Conservation (phyloP, 2,888 invertebrate species). For the Lepetodrilus schrolli region DNA sequence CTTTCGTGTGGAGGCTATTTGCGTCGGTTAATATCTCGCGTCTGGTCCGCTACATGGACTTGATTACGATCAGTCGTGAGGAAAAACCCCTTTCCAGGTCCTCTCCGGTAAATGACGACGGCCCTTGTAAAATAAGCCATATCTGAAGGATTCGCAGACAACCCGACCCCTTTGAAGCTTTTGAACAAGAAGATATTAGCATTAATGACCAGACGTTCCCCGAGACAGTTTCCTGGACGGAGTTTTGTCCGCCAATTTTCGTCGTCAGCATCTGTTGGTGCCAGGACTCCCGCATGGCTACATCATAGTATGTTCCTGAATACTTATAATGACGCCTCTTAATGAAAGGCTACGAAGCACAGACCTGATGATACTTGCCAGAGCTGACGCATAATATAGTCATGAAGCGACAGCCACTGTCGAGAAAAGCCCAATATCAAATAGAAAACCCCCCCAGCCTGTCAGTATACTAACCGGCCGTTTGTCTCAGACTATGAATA, state of each 20-base stretch:
- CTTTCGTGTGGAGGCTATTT: constrained; percentile 11
- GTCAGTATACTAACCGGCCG: too few relatives aligned
- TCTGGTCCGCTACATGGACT: neutral
- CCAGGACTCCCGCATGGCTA: neutral
- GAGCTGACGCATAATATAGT: neutral
- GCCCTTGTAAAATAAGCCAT: constrained; percentile 1
- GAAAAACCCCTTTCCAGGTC: constrained; percentile 10
- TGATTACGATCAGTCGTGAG: constrained; percentile 3
- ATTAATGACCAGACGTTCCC: constrained; percentile 11
- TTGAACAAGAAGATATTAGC: constrained; percentile 6
- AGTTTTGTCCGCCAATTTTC: constrained; percentile 17
- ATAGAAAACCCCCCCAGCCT: too few relatives aligned
- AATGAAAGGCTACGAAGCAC: neutral
- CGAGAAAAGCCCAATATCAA: neutral
- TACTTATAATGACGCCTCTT: neutral
- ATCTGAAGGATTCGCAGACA: constrained; percentile 13
- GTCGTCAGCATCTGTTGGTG: neutral
- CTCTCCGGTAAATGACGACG: constrained; percentile 7
- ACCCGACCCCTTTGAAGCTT: constrained; percentile 9
- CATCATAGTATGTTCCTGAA: neutral
- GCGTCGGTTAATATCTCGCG: constrained; percentile 14
- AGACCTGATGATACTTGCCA: neutral
- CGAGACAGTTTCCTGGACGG: neutral
- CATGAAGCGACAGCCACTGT: neutral
- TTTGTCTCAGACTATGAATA: too few relatives aligned